Evolutionary conservation across 2,797 vertebrate genomes (phyloP), one percentile per base, ranked within the genome.

Genomic region (Aeoliscus strigatus): DNA sequence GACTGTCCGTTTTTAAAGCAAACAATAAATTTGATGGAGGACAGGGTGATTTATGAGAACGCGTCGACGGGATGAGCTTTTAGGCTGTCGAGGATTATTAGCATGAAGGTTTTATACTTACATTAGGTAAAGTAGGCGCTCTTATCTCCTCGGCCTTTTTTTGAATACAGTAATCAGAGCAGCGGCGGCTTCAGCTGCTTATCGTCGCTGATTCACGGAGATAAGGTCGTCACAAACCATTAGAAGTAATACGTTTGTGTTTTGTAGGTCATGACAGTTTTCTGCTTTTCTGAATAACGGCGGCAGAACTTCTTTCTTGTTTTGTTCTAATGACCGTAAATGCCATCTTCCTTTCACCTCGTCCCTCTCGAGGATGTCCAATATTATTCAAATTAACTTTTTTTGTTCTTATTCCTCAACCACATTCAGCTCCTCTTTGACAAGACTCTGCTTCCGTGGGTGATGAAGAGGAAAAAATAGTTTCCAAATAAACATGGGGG

Each of bases 101-200:
- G 43, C 35, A 21, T 45, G 33, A 28, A 60, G 47, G 46, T 37
- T 58, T 60, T 40, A 45, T 38, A 57, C 12, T 32, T 27, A 28
- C 41, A 50, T 71, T 61, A 53, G 47, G 38, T 48, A 36, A 49
- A 75, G 41, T 45, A 35, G 39, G 4, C 34, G 34, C 46, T 66
- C 42, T 39, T 55, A 59, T 47, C 62, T 53, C 37, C n/a, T n/a
- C 49, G 73, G 51, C 67, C 47, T 70, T 42, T 39, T 49, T 73
- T 24, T 72, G 59, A 74, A 78, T 60, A 24, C 31, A 51, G 42
- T 53, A 64, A 82, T 81, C 76, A 79, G 45, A 21, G 26, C 16
- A 45, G 33, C 47, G 34, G 14, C 14, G 30, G 62, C 44, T 56
- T 35, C n/a, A 45, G 45, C 23, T 31, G 43, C 43, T 73, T 61